These are phyloP conservation scores for Himalopsyche kuldschensis DNA, from an alignment of 2,888 invertebrate genomes.

Conservation along the genomic window DNA sequence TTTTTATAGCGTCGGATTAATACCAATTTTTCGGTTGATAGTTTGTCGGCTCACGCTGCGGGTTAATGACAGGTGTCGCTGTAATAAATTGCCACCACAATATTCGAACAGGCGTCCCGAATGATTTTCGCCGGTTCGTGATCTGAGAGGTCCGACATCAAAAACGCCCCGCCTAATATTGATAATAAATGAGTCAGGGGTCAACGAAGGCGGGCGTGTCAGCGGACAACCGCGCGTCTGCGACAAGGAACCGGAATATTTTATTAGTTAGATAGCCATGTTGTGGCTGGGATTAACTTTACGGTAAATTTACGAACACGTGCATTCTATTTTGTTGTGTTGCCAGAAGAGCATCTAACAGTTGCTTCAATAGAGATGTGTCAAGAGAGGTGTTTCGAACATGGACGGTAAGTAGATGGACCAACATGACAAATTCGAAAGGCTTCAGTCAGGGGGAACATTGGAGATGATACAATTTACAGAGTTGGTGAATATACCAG, in stretches of 20 bases:
- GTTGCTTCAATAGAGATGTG: no score
- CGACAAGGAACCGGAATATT: background rate
- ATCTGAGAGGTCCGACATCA: background rate
- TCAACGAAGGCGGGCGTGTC: background rate
- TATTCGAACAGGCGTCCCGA: background rate
- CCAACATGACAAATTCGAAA: no score
- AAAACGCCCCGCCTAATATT: background rate
- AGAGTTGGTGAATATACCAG: no score
- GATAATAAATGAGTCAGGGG: background rate
- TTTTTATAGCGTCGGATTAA: background rate
- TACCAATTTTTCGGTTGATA: background rate
- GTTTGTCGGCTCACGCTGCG: background rate
- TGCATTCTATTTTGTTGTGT: no score
- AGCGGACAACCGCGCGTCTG: background rate
- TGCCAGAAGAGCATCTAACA: no score
- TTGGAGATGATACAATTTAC: no score
- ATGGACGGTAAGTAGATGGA: no score
- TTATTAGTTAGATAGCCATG: background rate
- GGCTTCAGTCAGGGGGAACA: no score
- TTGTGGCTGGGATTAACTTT: background rate
- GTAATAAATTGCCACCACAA: background rate
- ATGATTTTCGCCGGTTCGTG: background rate
- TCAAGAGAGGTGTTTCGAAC: no score
- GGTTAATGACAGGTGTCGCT: background rate
- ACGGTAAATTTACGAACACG: no score